Percentiles rank a stretch among this genome's conserved stretches.
These are phyloP conservation scores for Emys orbicularis DNA, from an alignment of 2,797 vertebrate genomes.

Conservation along the genomic window DNA sequence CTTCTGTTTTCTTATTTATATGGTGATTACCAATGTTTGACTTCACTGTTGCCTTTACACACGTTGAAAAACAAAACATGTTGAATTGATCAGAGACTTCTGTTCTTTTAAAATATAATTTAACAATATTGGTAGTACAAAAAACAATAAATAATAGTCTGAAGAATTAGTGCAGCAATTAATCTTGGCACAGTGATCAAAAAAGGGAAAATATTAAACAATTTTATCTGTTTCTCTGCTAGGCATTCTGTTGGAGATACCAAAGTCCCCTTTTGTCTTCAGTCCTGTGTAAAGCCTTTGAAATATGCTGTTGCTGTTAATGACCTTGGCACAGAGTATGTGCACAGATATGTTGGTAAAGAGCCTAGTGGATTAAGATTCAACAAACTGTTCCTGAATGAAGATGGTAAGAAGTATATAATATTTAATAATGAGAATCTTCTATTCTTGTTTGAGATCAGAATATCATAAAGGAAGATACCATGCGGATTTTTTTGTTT, in stretches of 20 bases:
- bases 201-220: background rate
- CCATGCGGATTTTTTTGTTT: fast-evolving
- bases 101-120: background rate
- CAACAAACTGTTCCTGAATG: slow-evolving; percentile 98
- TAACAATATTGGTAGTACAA: background rate
- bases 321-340: slow-evolving; percentile 96
- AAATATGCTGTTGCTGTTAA: slow-evolving; percentile 97
- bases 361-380: slow-evolving; percentile 97
- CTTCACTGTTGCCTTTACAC: background rate
- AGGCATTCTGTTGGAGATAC: slow-evolving; percentile 98
- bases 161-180: background rate
- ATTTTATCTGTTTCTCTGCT: slow-evolving; percentile 40
- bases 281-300: slow-evolving; percentile 97
- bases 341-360: slow-evolving; percentile 98
- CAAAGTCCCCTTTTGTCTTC: slow-evolving; percentile 98
- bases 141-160: background rate
- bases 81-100: background rate
- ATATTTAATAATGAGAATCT: background rate
- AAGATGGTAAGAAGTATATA: slow-evolving; percentile 89
- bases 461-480: background rate
- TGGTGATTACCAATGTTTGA: background rate
- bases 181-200: background rate
- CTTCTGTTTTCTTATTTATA: background rate
- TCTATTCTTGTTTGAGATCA: background rate
- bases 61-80: background rate